A percentile compares a stretch with the other conserved stretches of the same genome.
These are phyloP conservation scores for Lagenorhynchus albirostris DNA, from an alignment of 2,113 vertebrate genomes.

Conservation along the genomic window DNA sequence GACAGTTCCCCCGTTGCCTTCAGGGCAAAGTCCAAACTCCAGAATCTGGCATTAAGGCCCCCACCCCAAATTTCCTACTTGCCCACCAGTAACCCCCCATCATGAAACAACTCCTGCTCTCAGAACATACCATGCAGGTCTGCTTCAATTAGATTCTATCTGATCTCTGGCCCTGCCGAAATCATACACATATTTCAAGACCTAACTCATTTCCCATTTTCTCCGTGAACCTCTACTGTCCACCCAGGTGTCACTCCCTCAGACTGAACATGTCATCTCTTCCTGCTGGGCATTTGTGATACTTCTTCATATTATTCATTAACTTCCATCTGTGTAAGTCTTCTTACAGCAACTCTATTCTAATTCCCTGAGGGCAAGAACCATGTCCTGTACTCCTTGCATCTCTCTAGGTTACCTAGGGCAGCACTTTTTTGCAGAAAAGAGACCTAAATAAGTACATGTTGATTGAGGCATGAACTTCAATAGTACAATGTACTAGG, in stretches of 20 bases:
- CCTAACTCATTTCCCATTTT: not conserved
- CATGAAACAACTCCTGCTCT: not conserved
- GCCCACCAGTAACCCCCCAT: no score
- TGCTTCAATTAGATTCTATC: not conserved
- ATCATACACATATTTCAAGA: not conserved
- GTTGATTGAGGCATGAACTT: not conserved
- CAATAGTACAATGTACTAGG: not conserved
- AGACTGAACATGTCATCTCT: not conserved
- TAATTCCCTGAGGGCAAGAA: not conserved
- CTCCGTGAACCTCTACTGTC: not conserved
- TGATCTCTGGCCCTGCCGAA: not conserved
- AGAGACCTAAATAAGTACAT: not conserved
- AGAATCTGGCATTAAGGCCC: not conserved
- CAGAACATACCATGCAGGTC: not conserved
- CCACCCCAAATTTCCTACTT: not conserved
- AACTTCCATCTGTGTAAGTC: not conserved
- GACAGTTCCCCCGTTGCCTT: not conserved
- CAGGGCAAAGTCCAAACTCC: not conserved
- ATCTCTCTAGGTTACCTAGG: not conserved
- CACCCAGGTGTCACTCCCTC: not conserved
- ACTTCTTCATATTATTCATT: not conserved
- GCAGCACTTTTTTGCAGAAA: not conserved
- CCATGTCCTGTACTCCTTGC: not conserved
- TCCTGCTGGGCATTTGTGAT: not conserved
- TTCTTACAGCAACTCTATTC: no score